Evolutionary conservation across 2,888 invertebrate genomes (phyloP), one percentile per base, ranked within the genome.

Genomic region (Brachyptera putata): DNA sequence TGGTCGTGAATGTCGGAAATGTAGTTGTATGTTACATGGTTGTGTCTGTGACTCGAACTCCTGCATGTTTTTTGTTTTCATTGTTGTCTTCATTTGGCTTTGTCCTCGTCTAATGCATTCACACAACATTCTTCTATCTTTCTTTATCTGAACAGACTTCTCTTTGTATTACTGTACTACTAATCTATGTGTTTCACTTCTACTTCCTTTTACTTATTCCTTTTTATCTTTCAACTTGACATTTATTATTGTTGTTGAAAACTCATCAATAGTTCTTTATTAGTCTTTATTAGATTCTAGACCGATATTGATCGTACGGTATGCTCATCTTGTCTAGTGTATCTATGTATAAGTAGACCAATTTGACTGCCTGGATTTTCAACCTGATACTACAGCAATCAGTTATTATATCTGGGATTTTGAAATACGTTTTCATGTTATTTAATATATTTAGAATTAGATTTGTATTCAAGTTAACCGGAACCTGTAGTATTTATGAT

Each of bases 11-110:
- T 60, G 62, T 62, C 61, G 64, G 62, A 56, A 62, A 60, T 61
- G 49, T 65, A 61, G n/a, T n/a, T n/a, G n/a, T 64, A 55, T 60
- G 61, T 61, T 50, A 37, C 48, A 41, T 48, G 46, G 43, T 43
- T 50, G 59, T 41, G 26, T 49, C 70, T 68, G 73, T 74, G 43
- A 39, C 55, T n/a, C n/a, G n/a, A n/a, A n/a, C n/a, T 63, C 63
- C 64, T 66, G 67, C 68, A 67, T 75, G 76, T 72, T 62, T 75
- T 74, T 64, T 75, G 78, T 80, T 79, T 83, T 83, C 80, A 82
- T 83, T 83, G 82, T 80, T 80, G 80, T 80, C 79, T 81, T 76
- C 76, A 79, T 81, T 83, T 83, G 68, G 71, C 73, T 73, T 69
- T 61, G 60, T 61, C 61, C 64, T 56, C 58, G 59, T 49, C 58